These are phyloP conservation scores for Cataglyphis rosenhaueri DNA, from an alignment of 2,888 invertebrate genomes.

Conservation along the genomic window DNA sequence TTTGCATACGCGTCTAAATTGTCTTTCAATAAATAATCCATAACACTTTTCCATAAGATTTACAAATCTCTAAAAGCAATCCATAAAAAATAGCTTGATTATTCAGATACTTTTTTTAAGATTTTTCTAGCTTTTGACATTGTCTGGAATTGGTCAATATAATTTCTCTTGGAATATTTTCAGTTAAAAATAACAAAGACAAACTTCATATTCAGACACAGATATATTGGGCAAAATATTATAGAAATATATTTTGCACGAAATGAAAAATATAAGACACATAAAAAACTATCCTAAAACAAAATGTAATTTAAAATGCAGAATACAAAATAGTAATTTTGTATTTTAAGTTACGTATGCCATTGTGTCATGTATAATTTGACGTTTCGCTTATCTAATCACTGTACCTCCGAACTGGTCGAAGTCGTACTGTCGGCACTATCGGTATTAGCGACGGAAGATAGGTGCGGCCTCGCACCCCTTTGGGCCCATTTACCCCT, in stretches of 20 bases:
- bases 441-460: slow-evolving; percentile 79
- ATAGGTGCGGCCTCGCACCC: slow-evolving; percentile 78
- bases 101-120: background rate
- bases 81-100: slow-evolving; percentile 27
- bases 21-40: background rate
- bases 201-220: background rate
- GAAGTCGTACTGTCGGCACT: slow-evolving; percentile 81
- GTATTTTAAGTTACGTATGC: background rate
- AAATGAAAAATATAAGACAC: background rate
- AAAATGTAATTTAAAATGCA: background rate
- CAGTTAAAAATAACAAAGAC: background rate
- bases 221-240: background rate
- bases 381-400: slow-evolving; percentile 9
- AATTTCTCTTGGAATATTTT: background rate
- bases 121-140: background rate
- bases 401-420: slow-evolving; percentile 81
- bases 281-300: background rate
- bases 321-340: background rate
- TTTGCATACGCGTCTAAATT: slow-evolving; percentile 6
- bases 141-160: background rate
- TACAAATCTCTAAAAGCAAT: background rate
- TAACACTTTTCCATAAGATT: background rate
- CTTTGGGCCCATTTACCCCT: slow-evolving; percentile 80
- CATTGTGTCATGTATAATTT: background rate
- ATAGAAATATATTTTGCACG: background rate